phyloP scores from a whole-genome alignment of 1,140 invertebrate genomes.

The Zophobas morio region DNA sequence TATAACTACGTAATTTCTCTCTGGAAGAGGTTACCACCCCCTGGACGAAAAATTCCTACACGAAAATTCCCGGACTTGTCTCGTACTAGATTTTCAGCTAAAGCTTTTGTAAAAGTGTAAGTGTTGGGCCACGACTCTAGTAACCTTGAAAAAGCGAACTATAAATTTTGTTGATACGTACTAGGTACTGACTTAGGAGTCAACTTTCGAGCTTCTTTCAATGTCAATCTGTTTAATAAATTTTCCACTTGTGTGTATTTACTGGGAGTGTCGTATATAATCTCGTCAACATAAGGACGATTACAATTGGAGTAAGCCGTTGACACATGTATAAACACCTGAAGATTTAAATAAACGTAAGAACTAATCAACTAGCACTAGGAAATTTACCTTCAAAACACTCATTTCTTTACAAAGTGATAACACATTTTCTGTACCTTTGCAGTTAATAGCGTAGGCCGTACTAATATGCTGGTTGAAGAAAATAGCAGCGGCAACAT shows the following conservation, averaged over 20 bases:
- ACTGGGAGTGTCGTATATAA: conserved; percentile 79
- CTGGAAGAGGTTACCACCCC: conserved; percentile 71
- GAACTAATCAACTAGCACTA: conserved; percentile 59
- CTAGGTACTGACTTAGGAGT: neutral
- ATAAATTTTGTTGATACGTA: conserved; percentile 51
- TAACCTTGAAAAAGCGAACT: conserved; percentile 73
- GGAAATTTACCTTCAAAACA: conserved; percentile 70
- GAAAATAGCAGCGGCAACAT: conserved; percentile 87
- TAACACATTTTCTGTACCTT: conserved; percentile 73
- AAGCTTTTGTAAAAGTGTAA: conserved; percentile 82
- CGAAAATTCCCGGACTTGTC: conserved; percentile 74
- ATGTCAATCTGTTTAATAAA: conserved; percentile 68
- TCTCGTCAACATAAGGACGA: conserved; percentile 72
- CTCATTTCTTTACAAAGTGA: conserved; percentile 76
- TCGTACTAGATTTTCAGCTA: conserved; percentile 77
- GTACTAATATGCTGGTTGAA: conserved; percentile 84
- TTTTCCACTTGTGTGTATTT: conserved; percentile 74
- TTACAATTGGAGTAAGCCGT: conserved; percentile 81
- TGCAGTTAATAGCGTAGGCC: conserved; percentile 74
- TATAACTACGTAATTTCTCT: conserved; percentile 2
- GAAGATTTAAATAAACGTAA: conserved; percentile 26
- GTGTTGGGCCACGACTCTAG: conserved; percentile 80
- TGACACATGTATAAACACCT: conserved; percentile 67
- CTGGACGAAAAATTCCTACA: conserved; percentile 75
- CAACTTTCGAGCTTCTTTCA: conserved; percentile 67